These are phyloP conservation scores for Ondatra zibethicus DNA, from an alignment of 2,113 vertebrate genomes.

Conservation along the genomic window DNA sequence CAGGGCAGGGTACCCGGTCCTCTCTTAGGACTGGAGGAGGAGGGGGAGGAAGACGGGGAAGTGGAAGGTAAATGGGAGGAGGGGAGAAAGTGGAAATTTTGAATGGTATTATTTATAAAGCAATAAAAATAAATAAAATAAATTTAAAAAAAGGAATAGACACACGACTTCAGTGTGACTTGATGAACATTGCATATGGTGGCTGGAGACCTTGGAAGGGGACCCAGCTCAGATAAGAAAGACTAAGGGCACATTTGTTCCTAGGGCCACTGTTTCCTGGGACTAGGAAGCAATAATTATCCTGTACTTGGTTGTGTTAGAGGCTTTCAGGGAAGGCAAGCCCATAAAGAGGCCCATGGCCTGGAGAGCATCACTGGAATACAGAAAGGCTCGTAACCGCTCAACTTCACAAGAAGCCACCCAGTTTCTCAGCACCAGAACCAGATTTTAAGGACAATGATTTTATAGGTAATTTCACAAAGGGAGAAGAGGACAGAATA, in stretches of 20 bases:
- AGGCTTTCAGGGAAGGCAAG: background rate
- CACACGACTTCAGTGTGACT: background rate
- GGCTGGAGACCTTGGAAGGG: background rate
- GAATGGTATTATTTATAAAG: too few species aligned
- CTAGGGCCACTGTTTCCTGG: background rate
- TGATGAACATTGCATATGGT: background rate
- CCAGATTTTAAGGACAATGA: background rate
- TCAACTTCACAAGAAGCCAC: background rate
- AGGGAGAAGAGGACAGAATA: background rate
- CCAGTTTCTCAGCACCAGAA: background rate
- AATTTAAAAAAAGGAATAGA: too few species aligned
- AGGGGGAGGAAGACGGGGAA: too few species aligned
- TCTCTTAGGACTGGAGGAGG: too few species aligned
- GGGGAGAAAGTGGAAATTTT: too few species aligned
- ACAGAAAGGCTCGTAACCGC: background rate
- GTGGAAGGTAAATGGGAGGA: too few species aligned
- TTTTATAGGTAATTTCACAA: background rate
- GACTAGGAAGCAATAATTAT: background rate
- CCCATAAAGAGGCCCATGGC: background rate
- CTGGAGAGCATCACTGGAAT: rapidly evolving
- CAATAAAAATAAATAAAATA: too few species aligned
- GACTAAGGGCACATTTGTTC: background rate
- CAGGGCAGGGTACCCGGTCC: too few species aligned
- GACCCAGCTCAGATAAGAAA: background rate
- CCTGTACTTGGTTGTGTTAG: background rate